Evolutionary conservation across 2,797 vertebrate species (phyloP).

Genomic region (Bovichtus variegatus): DNA sequence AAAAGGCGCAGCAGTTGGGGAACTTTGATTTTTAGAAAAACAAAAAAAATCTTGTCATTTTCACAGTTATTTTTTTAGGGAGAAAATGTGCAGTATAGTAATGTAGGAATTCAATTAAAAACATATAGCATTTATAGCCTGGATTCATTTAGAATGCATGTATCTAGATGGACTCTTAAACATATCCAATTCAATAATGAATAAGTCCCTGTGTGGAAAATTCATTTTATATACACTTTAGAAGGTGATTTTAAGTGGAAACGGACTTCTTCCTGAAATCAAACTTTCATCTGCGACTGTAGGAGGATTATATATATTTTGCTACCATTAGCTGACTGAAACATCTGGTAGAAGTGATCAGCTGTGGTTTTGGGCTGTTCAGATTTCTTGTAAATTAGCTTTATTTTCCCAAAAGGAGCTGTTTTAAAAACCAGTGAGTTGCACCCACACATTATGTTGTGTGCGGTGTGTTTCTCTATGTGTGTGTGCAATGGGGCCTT

Average conservation of each 20-base stretch:
- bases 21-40: not conserved
- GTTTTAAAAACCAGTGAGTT: slow-evolving; percentile 9
- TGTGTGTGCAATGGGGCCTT: no score
- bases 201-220: not conserved
- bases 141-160: not conserved
- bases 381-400: slow-evolving; percentile 35
- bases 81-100: not conserved
- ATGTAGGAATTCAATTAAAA: not conserved
- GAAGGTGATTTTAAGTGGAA: not conserved
- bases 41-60: not conserved
- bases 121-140: not conserved
- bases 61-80: not conserved
- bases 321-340: not conserved
- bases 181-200: not conserved
- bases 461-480: slow-evolving; percentile 28
- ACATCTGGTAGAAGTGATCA: slow-evolving; percentile 9
- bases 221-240: not conserved
- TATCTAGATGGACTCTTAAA: not conserved
- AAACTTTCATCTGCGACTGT: not conserved
- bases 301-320: not conserved
- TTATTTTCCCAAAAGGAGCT: slow-evolving; percentile 9
- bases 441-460: slow-evolving; percentile 14
- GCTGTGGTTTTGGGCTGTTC: slow-evolving; percentile 9
- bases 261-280: not conserved
- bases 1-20: not conserved